Conservation (phyloP, 2,113 vertebrate genomes). For the Tachysurus fulvidraco region DNA sequence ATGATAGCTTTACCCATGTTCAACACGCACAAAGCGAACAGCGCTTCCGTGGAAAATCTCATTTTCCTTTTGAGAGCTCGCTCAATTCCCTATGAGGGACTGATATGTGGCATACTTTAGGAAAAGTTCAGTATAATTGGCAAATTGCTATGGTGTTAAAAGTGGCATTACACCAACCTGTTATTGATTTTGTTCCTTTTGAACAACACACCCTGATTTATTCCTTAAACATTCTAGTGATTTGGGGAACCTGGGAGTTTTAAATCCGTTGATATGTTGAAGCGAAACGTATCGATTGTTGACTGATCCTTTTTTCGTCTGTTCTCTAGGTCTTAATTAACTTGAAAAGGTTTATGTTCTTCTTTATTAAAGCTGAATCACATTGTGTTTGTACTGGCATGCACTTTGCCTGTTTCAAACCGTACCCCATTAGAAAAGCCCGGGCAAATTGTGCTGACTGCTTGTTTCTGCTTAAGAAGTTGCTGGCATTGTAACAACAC, state of each 20-base stretch:
- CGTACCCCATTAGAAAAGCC: neutral
- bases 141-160: neutral
- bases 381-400: neutral
- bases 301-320: neutral
- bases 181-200: neutral
- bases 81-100: no score
- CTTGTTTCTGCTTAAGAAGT: neutral
- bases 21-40: no score
- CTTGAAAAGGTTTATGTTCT: neutral
- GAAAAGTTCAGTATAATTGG: neutral
- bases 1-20: no score
- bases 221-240: neutral
- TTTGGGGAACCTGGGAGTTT: neutral
- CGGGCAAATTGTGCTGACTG: constrained; percentile 13
- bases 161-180: neutral
- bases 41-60: no score
- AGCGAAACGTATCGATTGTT: neutral
- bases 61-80: no score
- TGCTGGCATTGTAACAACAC: constrained; percentile 29
- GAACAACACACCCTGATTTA: neutral
- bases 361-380: neutral
- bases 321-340: neutral
- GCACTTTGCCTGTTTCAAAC: neutral
- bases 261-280: neutral
- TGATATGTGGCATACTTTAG: neutral